phyloP scores from a whole-genome alignment of 2,113 vertebrate genomes.

The Brachypodius melanocephalos region DNA sequence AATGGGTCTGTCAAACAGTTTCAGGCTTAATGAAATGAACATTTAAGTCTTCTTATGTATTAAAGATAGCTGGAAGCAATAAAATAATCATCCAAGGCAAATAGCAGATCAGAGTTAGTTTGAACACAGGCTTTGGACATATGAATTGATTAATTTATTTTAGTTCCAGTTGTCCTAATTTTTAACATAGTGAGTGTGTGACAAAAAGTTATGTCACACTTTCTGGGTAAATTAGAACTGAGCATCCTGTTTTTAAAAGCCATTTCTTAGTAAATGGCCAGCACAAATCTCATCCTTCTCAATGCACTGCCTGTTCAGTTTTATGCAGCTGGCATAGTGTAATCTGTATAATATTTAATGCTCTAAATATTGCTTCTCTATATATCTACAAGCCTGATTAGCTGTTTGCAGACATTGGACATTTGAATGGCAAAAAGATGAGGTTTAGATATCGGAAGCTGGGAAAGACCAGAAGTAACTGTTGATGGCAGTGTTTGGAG shows the following conservation, averaged over 20 bases:
- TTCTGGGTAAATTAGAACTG: not conserved
- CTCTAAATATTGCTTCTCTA: not conserved
- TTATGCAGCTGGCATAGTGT: not conserved
- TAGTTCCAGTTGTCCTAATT: not conserved
- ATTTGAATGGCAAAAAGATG: not conserved
- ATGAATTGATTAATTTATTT: not conserved
- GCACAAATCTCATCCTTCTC: not conserved
- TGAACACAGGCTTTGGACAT: not conserved
- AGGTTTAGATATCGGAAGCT: not conserved
- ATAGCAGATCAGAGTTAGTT: not conserved
- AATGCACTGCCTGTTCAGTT: not conserved
- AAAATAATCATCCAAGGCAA: not conserved
- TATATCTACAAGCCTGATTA: not conserved
- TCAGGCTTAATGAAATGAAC: not conserved
- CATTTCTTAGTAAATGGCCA: not conserved
- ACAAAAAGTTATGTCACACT: not conserved
- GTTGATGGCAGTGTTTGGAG: not conserved
- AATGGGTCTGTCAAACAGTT: not conserved
- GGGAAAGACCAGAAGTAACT: not conserved
- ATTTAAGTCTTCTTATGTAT: not conserved
- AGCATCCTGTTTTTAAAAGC: not conserved
- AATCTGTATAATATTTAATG: not conserved
- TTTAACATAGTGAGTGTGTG: not conserved
- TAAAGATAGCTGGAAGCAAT: not conserved
- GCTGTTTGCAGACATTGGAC: not conserved